Conservation (phyloP, 2,113 vertebrate genomes). For the Prionailurus bengalensis region DNA sequence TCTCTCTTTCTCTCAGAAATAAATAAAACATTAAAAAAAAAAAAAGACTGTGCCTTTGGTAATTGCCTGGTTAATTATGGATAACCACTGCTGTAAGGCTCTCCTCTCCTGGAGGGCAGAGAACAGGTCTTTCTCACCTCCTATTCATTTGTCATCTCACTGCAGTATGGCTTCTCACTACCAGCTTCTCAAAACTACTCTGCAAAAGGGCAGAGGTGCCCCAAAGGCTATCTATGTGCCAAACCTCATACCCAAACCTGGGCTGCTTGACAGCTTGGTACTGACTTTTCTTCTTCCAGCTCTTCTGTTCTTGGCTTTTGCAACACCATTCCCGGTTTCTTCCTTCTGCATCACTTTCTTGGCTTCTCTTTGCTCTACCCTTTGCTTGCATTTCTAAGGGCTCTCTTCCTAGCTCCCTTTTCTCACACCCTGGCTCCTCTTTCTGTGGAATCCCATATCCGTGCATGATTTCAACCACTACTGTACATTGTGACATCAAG, state of each 20-base stretch:
- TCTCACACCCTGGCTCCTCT: neutral
- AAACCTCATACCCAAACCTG: accelerated
- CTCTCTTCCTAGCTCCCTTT: neutral
- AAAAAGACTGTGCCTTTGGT: neutral
- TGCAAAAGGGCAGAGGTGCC: neutral
- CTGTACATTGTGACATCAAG: neutral
- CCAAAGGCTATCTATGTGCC: neutral
- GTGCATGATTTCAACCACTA: neutral
- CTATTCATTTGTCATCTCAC: neutral
- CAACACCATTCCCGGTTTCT: neutral
- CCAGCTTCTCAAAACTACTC: neutral
- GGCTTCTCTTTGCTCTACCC: neutral
- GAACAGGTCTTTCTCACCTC: neutral
- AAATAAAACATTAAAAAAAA: no score
- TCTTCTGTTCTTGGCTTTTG: neutral
- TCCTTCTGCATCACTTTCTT: neutral
- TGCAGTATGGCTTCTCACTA: neutral
- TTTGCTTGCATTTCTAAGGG: neutral
- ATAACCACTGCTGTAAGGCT: neutral
- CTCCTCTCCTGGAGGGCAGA: neutral
- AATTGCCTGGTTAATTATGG: neutral
- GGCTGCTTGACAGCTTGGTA: accelerated
- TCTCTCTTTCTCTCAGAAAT: no score
- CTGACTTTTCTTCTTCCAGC: neutral
- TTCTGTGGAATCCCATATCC: neutral